Evolutionary conservation across 2,888 invertebrate genomes (phyloP), one percentile per base, ranked within the genome.

Genomic region (Clivina fossor): DNA sequence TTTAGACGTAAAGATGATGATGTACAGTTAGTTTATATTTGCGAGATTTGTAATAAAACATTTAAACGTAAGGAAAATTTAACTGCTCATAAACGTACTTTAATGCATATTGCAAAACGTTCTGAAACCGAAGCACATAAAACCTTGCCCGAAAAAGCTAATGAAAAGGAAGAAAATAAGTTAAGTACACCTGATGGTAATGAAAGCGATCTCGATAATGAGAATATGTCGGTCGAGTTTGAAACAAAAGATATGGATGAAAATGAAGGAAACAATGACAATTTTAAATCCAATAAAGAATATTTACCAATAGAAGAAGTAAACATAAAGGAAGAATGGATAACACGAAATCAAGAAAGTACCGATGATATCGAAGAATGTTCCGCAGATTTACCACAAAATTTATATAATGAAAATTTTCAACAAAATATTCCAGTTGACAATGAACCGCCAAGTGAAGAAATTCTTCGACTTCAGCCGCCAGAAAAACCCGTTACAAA

Each of bases 91-190:
- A 82, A 80, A 68, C 77, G 80, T 69, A 81, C 83, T 1, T 69
- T 84, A 56, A 76, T 81, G 1, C 85, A 86, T 64, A 80, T 84
- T 41, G 80, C 83, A 9, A 83, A 81, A 69, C 65, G 85, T 46
- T 82, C 83, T 0, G 83, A 83, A 70, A 66, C 78, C 19, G 79
- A 80, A 70, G 71, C 79, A 22, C 74, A 70, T 81, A 78, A 26
- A 28, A 28, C 20, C 15, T 40, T 11, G 40, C 47, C 7, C 19
- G 32, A 38, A n/a, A n/a, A n/a, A n/a, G n/a, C n/a, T n/a, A n/a
- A n/a, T n/a, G n/a, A n/a, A n/a, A n/a, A n/a, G n/a, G n/a, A n/a
- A n/a, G n/a, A n/a, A n/a, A n/a, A n/a, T n/a, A n/a, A n/a, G n/a
- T n/a, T n/a, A n/a, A n/a, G n/a, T n/a, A n/a, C n/a, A n/a, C n/a